These are phyloP conservation scores for Polydrusus cervinus DNA, from an alignment of 2,888 invertebrate species.

Conservation along the genomic window DNA sequence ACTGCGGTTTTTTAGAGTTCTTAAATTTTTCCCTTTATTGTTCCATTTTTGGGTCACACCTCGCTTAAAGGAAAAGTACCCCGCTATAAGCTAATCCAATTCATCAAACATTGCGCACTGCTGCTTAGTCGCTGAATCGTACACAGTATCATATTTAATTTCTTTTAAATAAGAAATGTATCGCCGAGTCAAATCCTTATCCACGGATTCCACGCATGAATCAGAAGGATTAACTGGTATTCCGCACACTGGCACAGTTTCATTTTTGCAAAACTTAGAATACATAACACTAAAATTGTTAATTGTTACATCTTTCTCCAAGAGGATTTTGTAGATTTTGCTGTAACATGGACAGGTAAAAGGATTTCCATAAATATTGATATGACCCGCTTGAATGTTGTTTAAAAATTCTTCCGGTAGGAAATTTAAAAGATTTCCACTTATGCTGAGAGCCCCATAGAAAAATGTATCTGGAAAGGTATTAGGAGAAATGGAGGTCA, in stretches of 20 bases:
- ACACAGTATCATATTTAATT: background rate
- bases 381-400: background rate
- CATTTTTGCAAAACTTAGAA: background rate
- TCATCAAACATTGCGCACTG: slow-evolving; percentile 3
- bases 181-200: slow-evolving; percentile 5
- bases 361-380: background rate
- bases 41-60: no score
- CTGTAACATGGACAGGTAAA: background rate
- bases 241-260: background rate
- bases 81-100: background rate
- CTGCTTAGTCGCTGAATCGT: background rate
- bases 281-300: background rate
- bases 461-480: background rate
- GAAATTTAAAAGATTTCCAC: background rate
- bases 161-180: background rate
- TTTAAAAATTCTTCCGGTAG: background rate
- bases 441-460: background rate
- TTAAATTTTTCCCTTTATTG: no score
- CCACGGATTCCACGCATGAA: background rate
- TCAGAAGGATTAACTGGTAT: background rate
- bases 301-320: background rate
- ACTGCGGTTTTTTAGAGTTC: no score
- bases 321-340: background rate
- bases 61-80: no score
- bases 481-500: background rate